Percentiles rank a stretch among this genome's conserved stretches.
Evolutionary conservation across 2,888 invertebrate genomes (phyloP).

Genomic region (Odiellus spinosus): DNA sequence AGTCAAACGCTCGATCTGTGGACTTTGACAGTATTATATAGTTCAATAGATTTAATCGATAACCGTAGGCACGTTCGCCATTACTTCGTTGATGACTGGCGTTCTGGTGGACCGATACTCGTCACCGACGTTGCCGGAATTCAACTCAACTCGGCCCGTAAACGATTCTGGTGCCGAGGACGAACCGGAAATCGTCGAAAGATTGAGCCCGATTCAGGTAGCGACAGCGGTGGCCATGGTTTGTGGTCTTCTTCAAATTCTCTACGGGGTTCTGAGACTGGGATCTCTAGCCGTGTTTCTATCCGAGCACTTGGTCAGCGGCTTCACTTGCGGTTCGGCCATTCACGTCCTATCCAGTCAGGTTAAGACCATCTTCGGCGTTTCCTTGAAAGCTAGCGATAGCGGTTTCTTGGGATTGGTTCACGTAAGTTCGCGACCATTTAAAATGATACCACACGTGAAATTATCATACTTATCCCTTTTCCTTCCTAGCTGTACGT

Average conservation of each 20-base stretch:
- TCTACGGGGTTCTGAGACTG: slow-evolving; percentile 23
- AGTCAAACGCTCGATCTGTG: too few species aligned
- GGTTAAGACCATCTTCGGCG: slow-evolving; percentile 5
- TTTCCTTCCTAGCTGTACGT: neutral
- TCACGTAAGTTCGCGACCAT: too few species aligned
- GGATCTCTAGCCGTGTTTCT: slow-evolving; percentile 25
- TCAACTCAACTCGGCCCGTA: neutral
- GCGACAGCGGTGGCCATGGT: neutral
- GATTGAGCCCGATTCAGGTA: neutral
- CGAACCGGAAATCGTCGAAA: neutral
- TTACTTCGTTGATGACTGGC: neutral
- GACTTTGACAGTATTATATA: too few species aligned
- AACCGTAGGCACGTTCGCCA: neutral
- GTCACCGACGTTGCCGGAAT: neutral
- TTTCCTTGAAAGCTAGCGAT: neutral
- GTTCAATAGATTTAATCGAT: neutral
- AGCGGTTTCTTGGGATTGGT: too few species aligned
- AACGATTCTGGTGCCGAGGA: neutral
- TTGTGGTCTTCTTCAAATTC: slow-evolving; percentile 8
- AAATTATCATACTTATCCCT: too few species aligned
- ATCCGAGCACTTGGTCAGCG: slow-evolving; percentile 23
- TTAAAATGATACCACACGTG: too few species aligned
- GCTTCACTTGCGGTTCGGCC: slow-evolving; percentile 9
- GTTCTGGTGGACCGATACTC: neutral
- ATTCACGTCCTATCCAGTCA: slow-evolving; percentile 10